These are phyloP conservation scores for Antheraea mylitta DNA, from an alignment of 1,140 invertebrate genomes.

Conservation along the genomic window DNA sequence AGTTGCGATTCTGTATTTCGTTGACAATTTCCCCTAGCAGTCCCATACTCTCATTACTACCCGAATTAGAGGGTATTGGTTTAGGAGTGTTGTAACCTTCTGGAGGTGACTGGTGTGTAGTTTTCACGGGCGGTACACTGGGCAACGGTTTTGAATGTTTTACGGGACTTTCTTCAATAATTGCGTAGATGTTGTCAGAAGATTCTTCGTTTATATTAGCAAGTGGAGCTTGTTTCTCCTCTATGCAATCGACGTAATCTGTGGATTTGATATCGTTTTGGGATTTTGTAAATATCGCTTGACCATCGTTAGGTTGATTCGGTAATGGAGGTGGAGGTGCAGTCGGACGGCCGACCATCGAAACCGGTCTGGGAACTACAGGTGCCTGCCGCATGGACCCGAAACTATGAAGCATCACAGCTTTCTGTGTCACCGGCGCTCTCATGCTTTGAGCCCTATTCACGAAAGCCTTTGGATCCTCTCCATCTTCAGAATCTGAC, in stretches of 20 bases:
- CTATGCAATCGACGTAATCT: conserved; percentile 89
- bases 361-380: conserved; percentile 83
- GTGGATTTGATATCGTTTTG: conserved; percentile 51
- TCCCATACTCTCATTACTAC: conserved; percentile 82
- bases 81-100: conserved; percentile 80
- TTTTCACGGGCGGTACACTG: conserved; percentile 39
- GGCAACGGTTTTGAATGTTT: conserved; percentile 55
- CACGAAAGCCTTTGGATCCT: conserved; percentile 79
- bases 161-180: conserved; percentile 87
- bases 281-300: conserved; percentile 40
- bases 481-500: conserved; percentile 71
- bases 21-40: conserved; percentile 91
- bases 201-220: conserved; percentile 84
- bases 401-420: conserved; percentile 84
- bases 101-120: conserved; percentile 51
- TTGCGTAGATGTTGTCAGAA: conserved; percentile 90
- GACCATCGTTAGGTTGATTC: conserved; percentile 58
- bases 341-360: conserved; percentile 82
- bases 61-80: conserved; percentile 68
- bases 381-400: conserved; percentile 87
- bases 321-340: conserved; percentile 82
- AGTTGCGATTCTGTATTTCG: conserved; percentile 91
- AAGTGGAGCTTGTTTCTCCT: conserved; percentile 79
- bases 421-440: conserved; percentile 72
- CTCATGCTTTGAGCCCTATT: conserved; percentile 89